These are phyloP conservation scores for Myotis pilosus DNA, from an alignment of 2,797 vertebrate species.

Conservation along the genomic window DNA sequence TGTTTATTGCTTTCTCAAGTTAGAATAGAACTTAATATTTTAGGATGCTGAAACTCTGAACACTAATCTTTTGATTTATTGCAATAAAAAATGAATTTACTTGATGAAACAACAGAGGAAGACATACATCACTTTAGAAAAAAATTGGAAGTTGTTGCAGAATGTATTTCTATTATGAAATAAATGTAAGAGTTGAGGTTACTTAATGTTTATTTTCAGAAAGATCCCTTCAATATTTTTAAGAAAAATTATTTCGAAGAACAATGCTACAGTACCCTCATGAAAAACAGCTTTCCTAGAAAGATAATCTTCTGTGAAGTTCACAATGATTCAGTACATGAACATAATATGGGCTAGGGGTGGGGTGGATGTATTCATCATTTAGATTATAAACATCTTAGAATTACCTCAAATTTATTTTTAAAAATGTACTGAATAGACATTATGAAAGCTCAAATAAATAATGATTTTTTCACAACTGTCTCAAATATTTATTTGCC, in stretches of 20 bases:
- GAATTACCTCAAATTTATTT: not conserved
- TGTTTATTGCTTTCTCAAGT: not conserved
- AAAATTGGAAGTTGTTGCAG: not conserved
- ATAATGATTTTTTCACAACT: slow-evolving; percentile 53
- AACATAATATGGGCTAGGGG: not conserved
- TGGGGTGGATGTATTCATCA: not conserved
- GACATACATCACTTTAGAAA: not conserved
- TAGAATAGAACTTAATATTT: slow-evolving; percentile 7
- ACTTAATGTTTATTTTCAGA: not conserved
- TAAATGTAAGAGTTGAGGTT: not conserved
- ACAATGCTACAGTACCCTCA: not conserved
- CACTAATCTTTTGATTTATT: slow-evolving; percentile 18
- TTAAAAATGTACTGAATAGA: slow-evolving; percentile 41
- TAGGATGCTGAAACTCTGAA: not conserved
- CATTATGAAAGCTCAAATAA: slow-evolving; percentile 64
- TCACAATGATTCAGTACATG: slow-evolving; percentile 24
- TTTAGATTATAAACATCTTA: slow-evolving; percentile 47
- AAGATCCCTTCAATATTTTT: not conserved
- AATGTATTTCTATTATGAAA: slow-evolving; percentile 9
- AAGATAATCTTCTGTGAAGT: slow-evolving; percentile 10
- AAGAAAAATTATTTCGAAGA: slow-evolving; percentile 22
- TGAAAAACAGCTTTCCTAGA: slow-evolving; percentile 21
- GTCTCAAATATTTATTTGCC: slow-evolving; percentile 70
- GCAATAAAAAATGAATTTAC: not conserved
- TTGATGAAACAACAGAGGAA: slow-evolving; percentile 38